These are phyloP conservation scores for Orchesella flavescens DNA, from an alignment of 2,888 invertebrate genomes.

Conservation along the genomic window DNA sequence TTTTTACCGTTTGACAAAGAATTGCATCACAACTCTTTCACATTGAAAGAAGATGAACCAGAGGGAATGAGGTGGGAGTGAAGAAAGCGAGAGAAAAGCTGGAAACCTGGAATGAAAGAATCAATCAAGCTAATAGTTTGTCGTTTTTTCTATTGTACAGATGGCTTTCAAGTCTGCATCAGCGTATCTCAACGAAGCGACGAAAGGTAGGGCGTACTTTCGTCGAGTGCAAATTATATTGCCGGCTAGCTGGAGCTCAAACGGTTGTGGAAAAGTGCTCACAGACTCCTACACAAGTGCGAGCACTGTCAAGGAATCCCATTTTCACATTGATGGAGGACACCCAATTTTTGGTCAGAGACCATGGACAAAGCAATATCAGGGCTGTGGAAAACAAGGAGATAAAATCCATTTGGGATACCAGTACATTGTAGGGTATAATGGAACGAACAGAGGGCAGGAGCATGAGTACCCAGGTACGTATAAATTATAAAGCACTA, in stretches of 20 bases:
- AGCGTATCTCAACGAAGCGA: conserved; percentile 77
- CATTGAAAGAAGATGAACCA: too few relatives aligned
- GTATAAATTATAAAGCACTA: background rate
- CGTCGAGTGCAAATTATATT: conserved; percentile 78
- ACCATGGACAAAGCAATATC: conserved; percentile 80
- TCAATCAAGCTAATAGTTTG: conserved; percentile 63
- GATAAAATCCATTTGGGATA: conserved; percentile 77
- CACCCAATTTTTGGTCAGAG: conserved; percentile 77
- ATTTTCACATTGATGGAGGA: conserved; percentile 76
- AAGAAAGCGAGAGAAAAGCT: background rate
- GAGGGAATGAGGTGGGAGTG: background rate
- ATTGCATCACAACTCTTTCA: too few relatives aligned
- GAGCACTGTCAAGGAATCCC: conserved; percentile 75
- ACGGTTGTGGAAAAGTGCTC: conserved; percentile 70
- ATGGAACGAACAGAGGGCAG: conserved; percentile 61
- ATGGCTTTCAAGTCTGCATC: conserved; percentile 78
- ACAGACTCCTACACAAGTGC: conserved; percentile 76
- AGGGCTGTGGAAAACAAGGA: conserved; percentile 78
- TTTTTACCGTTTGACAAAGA: too few relatives aligned
- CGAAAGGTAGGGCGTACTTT: conserved; percentile 78
- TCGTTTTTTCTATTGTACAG: conserved; percentile 75
- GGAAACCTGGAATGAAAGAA: conserved; percentile 15
- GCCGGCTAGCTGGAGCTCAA: conserved; percentile 75
- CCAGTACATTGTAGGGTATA: conserved; percentile 68
- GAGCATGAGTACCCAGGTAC: conserved; percentile 58